Evolutionary conservation across 2,113 vertebrate genomes (phyloP), one percentile per base, ranked within the genome.

Genomic region (Bufo bufo): DNA sequence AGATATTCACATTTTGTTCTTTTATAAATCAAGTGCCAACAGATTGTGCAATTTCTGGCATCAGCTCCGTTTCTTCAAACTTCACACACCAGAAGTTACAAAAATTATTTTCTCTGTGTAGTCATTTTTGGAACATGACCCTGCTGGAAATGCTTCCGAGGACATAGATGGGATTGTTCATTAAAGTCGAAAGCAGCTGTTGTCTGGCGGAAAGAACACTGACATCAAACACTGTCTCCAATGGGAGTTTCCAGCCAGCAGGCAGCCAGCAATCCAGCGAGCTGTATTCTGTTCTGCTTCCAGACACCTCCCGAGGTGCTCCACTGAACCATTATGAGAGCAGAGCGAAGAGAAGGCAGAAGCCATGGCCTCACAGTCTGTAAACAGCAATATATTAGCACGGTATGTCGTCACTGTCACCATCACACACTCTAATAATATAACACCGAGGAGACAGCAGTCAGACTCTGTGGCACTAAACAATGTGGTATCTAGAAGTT

Each of bases 171-270:
- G 72, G 84, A 83, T 75, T 63, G 50, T 61, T 78, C 45, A 78
- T 61, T 78, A 86, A 78, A 77, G 85, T 10, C 72, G 20, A 86
- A 50, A 75, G 47, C 85, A 86, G 85, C 85, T 86, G 85, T 78
- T 78, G 74, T 86, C 74, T 65, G 72, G 52, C 23, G 52, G 69
- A 72, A 54, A 54, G 50, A 85, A 50, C 33, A 19, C 10, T 11
- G 85, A 65, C 74, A 78, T 86, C 84, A 86, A 78, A 86, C 45
- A 65, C 23, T 4, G 3, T 78, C 61, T 78, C 58, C n/a, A 65
- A 65, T 78, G 74, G 85, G 74, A 77, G 20, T 86, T 86, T 86
- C 85, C 85, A 86, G 72, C 74, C 85, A 65, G 74, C 75, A 50
- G 59, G 14, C 43, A n/a, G 72, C 74, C 85, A 65, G 74, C 75